phyloP scores from a whole-genome alignment of 2,888 invertebrate species.

The Cephus sareptanus region DNA sequence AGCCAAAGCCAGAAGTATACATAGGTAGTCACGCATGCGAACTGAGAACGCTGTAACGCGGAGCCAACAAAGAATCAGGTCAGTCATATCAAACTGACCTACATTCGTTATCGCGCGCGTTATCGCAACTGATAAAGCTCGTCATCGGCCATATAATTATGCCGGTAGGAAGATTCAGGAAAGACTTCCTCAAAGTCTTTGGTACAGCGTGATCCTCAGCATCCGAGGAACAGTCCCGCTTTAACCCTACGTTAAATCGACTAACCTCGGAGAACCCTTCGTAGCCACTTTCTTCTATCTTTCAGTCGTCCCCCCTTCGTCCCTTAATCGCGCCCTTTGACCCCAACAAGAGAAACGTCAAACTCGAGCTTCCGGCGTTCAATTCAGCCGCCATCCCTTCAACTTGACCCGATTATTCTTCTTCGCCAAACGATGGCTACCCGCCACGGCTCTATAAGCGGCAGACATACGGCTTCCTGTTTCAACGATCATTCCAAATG shows the following conservation, averaged over 20 bases:
- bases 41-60: conserved; percentile 38
- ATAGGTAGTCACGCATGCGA: conserved; percentile 38
- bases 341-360: background rate
- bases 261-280: background rate
- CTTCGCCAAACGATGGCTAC: background rate
- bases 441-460: background rate
- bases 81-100: conserved; percentile 65
- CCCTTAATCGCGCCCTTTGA: background rate
- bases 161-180: conserved; percentile 39
- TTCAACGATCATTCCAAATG: background rate
- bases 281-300: background rate
- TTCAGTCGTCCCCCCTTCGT: background rate
- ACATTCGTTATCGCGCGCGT: conserved; percentile 60
- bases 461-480: background rate
- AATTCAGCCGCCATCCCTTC: conserved; percentile 50
- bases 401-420: conserved; percentile 52
- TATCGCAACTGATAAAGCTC: conserved; percentile 60
- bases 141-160: conserved; percentile 60
- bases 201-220: background rate
- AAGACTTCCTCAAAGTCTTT: background rate
- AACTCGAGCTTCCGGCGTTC: background rate
- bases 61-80: conserved; percentile 56
- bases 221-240: background rate
- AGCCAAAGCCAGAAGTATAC: background rate
- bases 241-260: background rate